A percentile compares a stretch with the other conserved stretches of the same genome.
These are phyloP conservation scores for Zoanthus sansibaricus DNA, from an alignment of 92 coral and sea anemone genomes.

Conservation along the genomic window DNA sequence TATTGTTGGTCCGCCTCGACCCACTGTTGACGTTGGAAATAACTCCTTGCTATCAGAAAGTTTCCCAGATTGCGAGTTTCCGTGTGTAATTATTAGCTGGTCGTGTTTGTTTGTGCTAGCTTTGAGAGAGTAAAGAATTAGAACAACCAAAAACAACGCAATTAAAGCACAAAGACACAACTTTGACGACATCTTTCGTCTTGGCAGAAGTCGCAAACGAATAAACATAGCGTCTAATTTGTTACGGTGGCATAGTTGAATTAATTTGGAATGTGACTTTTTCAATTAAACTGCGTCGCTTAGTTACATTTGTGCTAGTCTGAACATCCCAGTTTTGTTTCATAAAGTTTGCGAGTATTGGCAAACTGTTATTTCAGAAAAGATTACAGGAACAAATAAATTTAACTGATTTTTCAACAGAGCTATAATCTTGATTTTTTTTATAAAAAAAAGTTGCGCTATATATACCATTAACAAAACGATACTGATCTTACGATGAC, in stretches of 20 bases:
- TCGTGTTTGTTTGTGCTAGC: not conserved
- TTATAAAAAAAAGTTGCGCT: too few relatives aligned
- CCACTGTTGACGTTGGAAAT: not conserved
- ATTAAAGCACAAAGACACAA: not conserved
- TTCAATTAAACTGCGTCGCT: not conserved
- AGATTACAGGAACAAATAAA: too few relatives aligned
- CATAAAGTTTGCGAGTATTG: too few relatives aligned
- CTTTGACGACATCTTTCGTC: constrained; percentile 29
- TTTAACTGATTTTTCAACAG: too few relatives aligned
- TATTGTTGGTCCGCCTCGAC: constrained; percentile 15
- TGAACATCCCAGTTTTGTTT: too few relatives aligned
- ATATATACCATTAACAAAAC: too few relatives aligned
- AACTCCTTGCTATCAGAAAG: not conserved
- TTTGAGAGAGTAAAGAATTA: constrained; percentile 13
- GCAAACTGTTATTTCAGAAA: too few relatives aligned
- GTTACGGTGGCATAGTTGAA: constrained; percentile 40
- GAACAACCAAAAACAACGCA: not conserved
- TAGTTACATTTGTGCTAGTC: not conserved
- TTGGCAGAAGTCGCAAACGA: constrained; percentile 28
- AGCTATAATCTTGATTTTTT: too few relatives aligned
- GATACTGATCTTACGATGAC: too few relatives aligned
- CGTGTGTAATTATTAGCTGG: not conserved
- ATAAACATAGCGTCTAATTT: constrained; percentile 1
- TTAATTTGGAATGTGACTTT: not conserved
- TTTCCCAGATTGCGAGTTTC: not conserved